Percentiles rank a stretch among this genome's conserved stretches.
These are phyloP conservation scores for Melanophora roralis DNA, from an alignment of 2,888 invertebrate species.

Conservation along the genomic window DNA sequence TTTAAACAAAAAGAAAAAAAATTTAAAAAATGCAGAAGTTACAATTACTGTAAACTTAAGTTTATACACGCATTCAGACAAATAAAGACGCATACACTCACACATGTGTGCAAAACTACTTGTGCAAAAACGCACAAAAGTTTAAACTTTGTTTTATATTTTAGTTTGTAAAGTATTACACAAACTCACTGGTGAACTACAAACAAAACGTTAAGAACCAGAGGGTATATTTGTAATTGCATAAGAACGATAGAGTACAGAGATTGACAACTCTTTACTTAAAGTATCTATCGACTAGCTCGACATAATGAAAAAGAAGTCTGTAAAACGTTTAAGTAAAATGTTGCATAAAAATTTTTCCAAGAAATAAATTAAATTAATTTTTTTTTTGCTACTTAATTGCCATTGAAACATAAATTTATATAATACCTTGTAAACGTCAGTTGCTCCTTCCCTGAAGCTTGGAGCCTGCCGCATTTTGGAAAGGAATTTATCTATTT, in stretches of 20 bases:
- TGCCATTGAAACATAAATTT: too few relatives aligned
- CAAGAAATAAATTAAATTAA: too few relatives aligned
- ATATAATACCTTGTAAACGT: too few relatives aligned
- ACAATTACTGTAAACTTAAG: slow-evolving; percentile 49
- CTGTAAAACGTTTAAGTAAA: too few relatives aligned
- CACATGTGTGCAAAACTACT: background rate
- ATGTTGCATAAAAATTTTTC: too few relatives aligned
- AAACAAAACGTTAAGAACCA: slow-evolving; percentile 10
- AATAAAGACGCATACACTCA: background rate
- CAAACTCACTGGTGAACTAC: background rate
- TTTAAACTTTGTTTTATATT: slow-evolving; percentile 26
- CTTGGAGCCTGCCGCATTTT: too few relatives aligned
- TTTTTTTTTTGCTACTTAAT: too few relatives aligned
- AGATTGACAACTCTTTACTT: too few relatives aligned
- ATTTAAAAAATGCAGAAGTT: slow-evolving; percentile 22
- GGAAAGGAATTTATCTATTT: too few relatives aligned
- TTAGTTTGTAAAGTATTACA: background rate
- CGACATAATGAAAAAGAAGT: too few relatives aligned
- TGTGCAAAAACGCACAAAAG: background rate
- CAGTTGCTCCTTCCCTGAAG: too few relatives aligned
- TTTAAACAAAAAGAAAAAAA: background rate
- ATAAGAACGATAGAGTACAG: background rate
- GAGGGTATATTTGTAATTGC: slow-evolving; percentile 40
- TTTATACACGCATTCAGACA: slow-evolving; percentile 35
- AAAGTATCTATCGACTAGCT: too few relatives aligned